Evolutionary conservation across 2,113 vertebrate genomes (phyloP).

Genomic region (Rhinolophus ferrumequinum): DNA sequence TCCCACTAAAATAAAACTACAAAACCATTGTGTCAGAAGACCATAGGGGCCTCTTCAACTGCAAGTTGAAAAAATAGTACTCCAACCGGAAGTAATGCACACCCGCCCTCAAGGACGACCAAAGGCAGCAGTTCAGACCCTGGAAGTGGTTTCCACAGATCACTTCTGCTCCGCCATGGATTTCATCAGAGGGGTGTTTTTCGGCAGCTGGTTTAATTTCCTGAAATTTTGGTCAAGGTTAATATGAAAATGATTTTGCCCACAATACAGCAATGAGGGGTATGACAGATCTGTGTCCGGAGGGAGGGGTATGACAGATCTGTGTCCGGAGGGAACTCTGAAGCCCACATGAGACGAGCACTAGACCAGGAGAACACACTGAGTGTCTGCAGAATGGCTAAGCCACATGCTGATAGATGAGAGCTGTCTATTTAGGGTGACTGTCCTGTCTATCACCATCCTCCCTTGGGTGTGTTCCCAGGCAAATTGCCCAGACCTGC

Average conservation of each 20-base stretch:
- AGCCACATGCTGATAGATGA: too few relatives aligned
- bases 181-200: neutral
- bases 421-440: neutral
- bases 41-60: neutral
- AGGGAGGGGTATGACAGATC: too few relatives aligned
- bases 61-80: neutral
- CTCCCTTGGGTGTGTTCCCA: neutral
- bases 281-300: too few relatives aligned
- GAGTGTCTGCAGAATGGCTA: rapidly evolving
- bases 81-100: neutral
- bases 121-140: neutral
- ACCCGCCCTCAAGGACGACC: rapidly evolving
- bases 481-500: neutral
- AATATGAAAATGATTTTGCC: neutral
- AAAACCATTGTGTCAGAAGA: neutral
- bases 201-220: neutral
- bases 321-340: too few relatives aligned
- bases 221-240: neutral
- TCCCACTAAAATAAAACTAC: neutral
- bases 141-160: neutral
- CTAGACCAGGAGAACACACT: neutral
- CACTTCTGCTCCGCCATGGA: neutral
- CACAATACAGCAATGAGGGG: rapidly evolving
- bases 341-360: too few relatives aligned
- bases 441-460: neutral